Evolutionary conservation across 2,888 invertebrate genomes (phyloP).

Genomic region (Lasiommata megera): DNA sequence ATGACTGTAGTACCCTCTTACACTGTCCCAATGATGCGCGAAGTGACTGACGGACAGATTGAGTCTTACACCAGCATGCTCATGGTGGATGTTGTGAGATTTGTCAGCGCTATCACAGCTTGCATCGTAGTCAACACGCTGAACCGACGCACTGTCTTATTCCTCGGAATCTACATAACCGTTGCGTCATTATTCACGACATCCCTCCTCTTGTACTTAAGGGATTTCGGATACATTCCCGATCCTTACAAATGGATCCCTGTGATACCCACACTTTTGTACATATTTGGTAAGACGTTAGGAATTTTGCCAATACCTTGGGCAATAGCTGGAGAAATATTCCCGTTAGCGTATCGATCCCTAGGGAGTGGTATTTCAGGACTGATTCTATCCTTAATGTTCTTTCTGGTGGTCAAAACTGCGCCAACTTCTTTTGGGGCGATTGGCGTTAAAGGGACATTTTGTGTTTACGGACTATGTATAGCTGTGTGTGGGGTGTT

Average conservation of each 20-base stretch:
- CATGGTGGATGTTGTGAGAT: conserved; percentile 83
- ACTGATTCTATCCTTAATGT: conserved; percentile 82
- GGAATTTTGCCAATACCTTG: conserved; percentile 86
- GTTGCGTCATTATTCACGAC: conserved; percentile 77
- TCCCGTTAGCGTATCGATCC: conserved; percentile 82
- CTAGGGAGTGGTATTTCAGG: conserved; percentile 85
- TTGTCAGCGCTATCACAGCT: conserved; percentile 81
- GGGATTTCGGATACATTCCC: conserved; percentile 56
- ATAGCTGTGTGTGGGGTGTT: conserved; percentile 80
- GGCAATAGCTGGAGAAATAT: conserved; percentile 87
- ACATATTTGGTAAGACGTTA: conserved; percentile 80
- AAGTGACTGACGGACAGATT: conserved; percentile 79
- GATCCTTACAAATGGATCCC: conserved; percentile 66
- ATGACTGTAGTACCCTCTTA: conserved; percentile 87
- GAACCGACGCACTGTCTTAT: conserved; percentile 82
- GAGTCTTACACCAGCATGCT: conserved; percentile 84
- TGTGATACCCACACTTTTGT: conserved; percentile 73
- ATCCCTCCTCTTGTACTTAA: conserved; percentile 63
- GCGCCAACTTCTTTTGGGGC: conserved; percentile 78
- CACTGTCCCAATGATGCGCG: conserved; percentile 83
- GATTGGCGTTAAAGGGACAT: conserved; percentile 82
- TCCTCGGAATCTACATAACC: conserved; percentile 82
- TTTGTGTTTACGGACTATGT: conserved; percentile 80
- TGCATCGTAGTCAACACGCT: conserved; percentile 82
- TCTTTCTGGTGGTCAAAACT: conserved; percentile 85